Evolutionary conservation across 2,113 vertebrate genomes (phyloP).

Genomic region (Sialia sialis): DNA sequence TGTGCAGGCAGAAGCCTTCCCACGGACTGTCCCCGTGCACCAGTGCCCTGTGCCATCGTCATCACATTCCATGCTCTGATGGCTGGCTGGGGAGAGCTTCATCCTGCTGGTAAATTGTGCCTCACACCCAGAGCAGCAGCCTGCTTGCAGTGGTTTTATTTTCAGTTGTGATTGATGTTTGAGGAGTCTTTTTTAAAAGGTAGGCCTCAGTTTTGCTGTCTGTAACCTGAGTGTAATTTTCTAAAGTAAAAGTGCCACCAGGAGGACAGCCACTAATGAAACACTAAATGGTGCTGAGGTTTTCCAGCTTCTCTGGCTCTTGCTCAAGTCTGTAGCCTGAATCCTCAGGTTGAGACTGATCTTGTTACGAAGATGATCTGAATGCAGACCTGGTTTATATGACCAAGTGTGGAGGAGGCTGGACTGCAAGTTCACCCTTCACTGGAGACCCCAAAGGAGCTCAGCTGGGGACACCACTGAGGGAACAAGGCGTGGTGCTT

Average conservation of each 20-base stretch:
- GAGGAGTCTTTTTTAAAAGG: background rate
- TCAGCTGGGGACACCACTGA: background rate
- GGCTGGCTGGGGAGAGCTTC: background rate
- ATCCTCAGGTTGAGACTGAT: background rate
- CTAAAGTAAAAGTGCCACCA: background rate
- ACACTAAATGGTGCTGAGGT: background rate
- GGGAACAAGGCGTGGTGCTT: background rate
- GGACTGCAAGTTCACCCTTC: background rate
- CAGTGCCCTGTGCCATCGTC: background rate
- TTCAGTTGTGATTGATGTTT: background rate
- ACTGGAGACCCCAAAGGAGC: background rate
- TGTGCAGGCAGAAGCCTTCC: background rate
- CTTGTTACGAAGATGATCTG: background rate
- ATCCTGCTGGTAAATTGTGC: background rate
- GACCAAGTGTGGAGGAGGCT: fast-evolving
- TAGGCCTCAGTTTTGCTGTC: background rate
- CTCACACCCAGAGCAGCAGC: background rate
- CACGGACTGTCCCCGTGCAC: background rate
- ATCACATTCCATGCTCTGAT: background rate
- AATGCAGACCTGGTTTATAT: background rate
- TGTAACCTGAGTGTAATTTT: background rate
- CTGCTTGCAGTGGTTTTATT: background rate
- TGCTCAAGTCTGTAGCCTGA: background rate
- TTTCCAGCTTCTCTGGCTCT: background rate
- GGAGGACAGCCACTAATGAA: background rate